A percentile compares a stretch with the other conserved stretches of the same genome.
Evolutionary conservation across 1,140 invertebrate genomes (phyloP).

Genomic region (Ceratina australensis): DNA sequence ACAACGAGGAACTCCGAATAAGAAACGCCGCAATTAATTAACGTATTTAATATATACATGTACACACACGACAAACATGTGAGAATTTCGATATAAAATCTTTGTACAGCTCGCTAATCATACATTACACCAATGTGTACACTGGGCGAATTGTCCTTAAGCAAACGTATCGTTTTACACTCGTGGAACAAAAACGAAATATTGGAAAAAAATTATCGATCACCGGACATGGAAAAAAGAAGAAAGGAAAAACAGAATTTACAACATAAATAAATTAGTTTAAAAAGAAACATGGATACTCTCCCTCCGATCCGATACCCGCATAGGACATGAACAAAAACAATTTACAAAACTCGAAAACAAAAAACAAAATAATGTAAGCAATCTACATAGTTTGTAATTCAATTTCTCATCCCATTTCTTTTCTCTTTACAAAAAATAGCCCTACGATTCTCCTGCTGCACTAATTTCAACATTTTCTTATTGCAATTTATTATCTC

Average conservation of each 20-base stretch:
- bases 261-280: constrained; percentile 40
- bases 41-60: constrained; percentile 25
- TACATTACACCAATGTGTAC: constrained; percentile 46
- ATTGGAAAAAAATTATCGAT: neutral
- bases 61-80: constrained; percentile 40
- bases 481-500: constrained; percentile 14
- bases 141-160: constrained; percentile 37
- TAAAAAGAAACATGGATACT: neutral
- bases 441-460: constrained; percentile 36
- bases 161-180: constrained; percentile 26
- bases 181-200: constrained; percentile 19
- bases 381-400: neutral
- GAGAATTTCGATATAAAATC: constrained; percentile 42
- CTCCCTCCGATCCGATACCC: neutral
- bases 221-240: constrained; percentile 26
- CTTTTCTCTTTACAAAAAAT: constrained; percentile 39
- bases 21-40: constrained; percentile 31
- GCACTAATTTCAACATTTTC: constrained; percentile 33
- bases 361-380: neutral
- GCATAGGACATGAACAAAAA: neutral
- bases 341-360: neutral
- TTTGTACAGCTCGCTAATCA: constrained; percentile 44
- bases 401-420: neutral
- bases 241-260: neutral
- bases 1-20: constrained; percentile 28